phyloP scores from a whole-genome alignment of 2,113 vertebrate genomes.

The Mellivora capensis region DNA sequence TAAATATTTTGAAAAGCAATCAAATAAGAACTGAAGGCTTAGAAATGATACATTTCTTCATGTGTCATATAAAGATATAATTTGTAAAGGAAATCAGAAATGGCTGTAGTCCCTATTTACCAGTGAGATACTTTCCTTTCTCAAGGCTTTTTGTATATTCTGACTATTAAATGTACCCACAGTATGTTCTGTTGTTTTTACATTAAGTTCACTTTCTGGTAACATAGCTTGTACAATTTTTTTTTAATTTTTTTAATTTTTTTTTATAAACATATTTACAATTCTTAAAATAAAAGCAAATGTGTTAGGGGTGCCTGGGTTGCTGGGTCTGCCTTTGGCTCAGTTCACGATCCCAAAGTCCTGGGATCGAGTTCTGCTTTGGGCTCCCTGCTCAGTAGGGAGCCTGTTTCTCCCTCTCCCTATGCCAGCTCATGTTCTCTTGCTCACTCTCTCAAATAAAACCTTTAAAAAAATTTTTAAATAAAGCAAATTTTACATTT shows the following conservation, averaged over 20 bases:
- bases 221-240: not conserved
- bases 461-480: not conserved
- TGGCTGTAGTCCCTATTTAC: not conserved
- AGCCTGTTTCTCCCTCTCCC: not conserved
- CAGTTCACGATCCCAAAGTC: too few species aligned
- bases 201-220: not conserved
- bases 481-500: not conserved
- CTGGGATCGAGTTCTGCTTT: not conserved
- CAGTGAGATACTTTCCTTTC: not conserved
- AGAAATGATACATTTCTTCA: not conserved
- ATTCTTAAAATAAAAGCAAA: conserved; percentile 13
- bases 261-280: too few species aligned
- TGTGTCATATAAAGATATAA: not conserved
- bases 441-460: not conserved
- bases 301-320: not conserved
- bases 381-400: not conserved
- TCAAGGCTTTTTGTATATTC: not conserved
- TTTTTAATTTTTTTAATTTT: too few species aligned
- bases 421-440: not conserved
- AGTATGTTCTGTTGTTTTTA: not conserved
- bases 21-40: not conserved
- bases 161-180: not conserved
- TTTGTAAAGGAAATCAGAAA: conserved; percentile 13
- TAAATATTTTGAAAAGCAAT: not conserved
- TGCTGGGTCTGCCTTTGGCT: too few species aligned